Evolutionary conservation across 2,888 invertebrate species (phyloP).

Genomic region (Herminia tarsipennalis): DNA sequence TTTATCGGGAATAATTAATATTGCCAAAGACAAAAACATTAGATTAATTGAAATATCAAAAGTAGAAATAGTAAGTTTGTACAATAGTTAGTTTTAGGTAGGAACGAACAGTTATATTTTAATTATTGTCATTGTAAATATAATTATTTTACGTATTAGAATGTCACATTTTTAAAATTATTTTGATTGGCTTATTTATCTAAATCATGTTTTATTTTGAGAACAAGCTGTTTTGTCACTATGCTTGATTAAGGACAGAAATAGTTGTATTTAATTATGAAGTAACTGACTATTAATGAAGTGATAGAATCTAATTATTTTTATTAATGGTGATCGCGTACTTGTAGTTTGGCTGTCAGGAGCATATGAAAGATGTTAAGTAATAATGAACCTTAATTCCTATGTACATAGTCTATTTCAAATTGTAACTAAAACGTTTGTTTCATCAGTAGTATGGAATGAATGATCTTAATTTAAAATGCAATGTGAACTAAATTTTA

Average conservation of each 20-base stretch:
- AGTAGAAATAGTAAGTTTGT: slow-evolving; percentile 62
- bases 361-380: not conserved
- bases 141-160: slow-evolving; percentile 40
- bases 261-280: not conserved
- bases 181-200: slow-evolving; percentile 24
- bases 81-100: slow-evolving; percentile 57
- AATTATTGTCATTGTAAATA: slow-evolving; percentile 45
- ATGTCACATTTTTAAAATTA: slow-evolving; percentile 24
- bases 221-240: not conserved
- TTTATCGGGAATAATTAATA: slow-evolving; percentile 50
- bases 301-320: no score
- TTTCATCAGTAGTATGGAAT: no score
- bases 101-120: slow-evolving; percentile 47
- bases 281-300: not conserved
- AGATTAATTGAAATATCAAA: slow-evolving; percentile 51
- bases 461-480: no score
- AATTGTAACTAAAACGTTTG: no score
- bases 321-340: not conserved
- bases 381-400: no score
- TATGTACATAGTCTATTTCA: no score
- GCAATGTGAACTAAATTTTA: no score
- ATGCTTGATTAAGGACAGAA: slow-evolving; percentile 5
- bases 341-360: not conserved
- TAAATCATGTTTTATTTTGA: slow-evolving; percentile 11
- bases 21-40: slow-evolving; percentile 67